A percentile compares a stretch with the other conserved stretches of the same genome.
Evolutionary conservation across 2,113 vertebrate genomes (phyloP).

Genomic region (Myiozetetes cayanensis): DNA sequence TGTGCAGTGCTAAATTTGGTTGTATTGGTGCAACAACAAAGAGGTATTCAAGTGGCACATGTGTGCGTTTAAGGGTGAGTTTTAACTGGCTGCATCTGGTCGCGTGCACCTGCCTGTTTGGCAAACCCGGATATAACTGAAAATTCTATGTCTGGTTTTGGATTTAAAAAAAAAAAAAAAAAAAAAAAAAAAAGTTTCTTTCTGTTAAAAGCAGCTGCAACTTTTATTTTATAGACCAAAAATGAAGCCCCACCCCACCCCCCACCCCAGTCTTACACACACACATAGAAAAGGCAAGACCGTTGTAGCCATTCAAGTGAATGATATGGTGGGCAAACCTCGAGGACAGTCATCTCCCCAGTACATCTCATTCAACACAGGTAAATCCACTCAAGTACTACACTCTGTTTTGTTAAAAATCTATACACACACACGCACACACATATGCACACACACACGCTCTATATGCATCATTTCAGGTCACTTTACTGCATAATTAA

Average conservation of each 20-base stretch:
- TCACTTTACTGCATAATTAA: conserved; percentile 74
- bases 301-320: conserved; percentile 43
- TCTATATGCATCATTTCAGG: conserved; percentile 48
- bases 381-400: conserved; percentile 55
- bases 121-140: background rate
- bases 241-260: background rate
- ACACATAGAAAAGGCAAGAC: conserved; percentile 49
- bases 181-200: background rate
- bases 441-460: background rate
- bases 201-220: conserved; percentile 63
- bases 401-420: conserved; percentile 66
- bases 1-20: background rate
- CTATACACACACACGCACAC: background rate
- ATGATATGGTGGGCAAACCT: conserved; percentile 29
- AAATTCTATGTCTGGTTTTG: background rate
- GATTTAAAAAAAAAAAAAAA: background rate
- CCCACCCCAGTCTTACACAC: background rate
- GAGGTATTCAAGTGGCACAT: background rate
- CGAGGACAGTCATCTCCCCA: conserved; percentile 58
- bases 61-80: background rate
- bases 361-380: conserved; percentile 54
- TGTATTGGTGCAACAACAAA: background rate
- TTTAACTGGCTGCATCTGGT: background rate
- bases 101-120: background rate
- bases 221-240: conserved; percentile 59